phyloP scores from a whole-genome alignment of 2,888 invertebrate species.

The Parnassius glacialis region DNA sequence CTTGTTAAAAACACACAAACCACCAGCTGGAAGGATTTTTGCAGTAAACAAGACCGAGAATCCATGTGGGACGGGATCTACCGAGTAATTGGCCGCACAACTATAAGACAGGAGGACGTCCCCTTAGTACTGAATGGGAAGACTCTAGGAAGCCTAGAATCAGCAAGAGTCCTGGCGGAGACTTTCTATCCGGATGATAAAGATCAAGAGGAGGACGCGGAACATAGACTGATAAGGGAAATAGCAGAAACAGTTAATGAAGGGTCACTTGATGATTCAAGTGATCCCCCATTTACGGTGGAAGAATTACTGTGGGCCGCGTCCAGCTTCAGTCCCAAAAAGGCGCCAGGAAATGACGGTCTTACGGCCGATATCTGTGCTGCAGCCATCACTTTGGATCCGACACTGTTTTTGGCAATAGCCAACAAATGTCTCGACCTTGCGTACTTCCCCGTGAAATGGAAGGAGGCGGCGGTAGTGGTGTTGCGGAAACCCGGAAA shows the following conservation, averaged over 20 bases:
- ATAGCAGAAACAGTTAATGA: background rate
- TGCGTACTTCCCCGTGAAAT: too few relatives aligned
- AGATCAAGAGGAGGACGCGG: background rate
- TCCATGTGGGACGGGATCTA: conserved; percentile 31
- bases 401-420: too few relatives aligned
- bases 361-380: too few relatives aligned
- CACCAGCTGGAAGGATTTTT: conserved; percentile 30
- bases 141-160: background rate
- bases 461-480: too few relatives aligned
- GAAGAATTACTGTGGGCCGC: too few relatives aligned
- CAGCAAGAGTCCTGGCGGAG: background rate
- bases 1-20: conserved; percentile 23
- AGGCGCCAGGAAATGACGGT: too few relatives aligned
- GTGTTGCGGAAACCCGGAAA: too few relatives aligned
- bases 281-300: conserved; percentile 21
- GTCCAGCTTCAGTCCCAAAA: too few relatives aligned
- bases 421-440: too few relatives aligned
- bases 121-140: conserved; percentile 9
- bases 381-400: too few relatives aligned
- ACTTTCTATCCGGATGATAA: background rate
- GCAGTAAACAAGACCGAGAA: conserved; percentile 28
- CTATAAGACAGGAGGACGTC: conserved; percentile 19
- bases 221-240: background rate
- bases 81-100: conserved; percentile 21
- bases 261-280: background rate